Conservation (phyloP, 2,888 invertebrate genomes). For the Acrocyrtus sp. region DNA sequence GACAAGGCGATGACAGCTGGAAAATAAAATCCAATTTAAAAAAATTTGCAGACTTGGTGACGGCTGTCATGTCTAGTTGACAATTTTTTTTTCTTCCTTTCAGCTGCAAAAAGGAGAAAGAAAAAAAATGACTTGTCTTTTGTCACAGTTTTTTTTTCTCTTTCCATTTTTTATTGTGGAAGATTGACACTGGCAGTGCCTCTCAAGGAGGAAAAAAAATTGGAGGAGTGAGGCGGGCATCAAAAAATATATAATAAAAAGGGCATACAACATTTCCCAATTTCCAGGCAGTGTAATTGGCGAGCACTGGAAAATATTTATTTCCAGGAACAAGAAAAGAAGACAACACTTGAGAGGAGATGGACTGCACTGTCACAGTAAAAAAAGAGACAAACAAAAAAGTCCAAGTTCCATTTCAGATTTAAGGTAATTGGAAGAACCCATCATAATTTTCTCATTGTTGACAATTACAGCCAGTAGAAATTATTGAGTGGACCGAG, state of each 20-base stretch:
- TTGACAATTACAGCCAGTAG: not conserved
- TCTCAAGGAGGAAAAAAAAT: too few species aligned
- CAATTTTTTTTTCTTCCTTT: slow-evolving; percentile 30
- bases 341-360: too few species aligned
- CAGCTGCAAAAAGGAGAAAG: too few species aligned
- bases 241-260: too few species aligned
- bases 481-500: too few species aligned
- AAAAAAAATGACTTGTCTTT: slow-evolving; percentile 40
- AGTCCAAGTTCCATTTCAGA: not conserved
- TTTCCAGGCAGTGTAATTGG: not conserved
- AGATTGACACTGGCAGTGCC: not conserved
- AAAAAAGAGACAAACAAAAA: too few species aligned
- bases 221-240: too few species aligned
- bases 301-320: not conserved
- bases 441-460: slow-evolving; percentile 25
- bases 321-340: slow-evolving; percentile 15
- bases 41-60: slow-evolving; percentile 63
- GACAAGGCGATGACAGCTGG: slow-evolving; percentile 51
- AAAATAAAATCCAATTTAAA: slow-evolving; percentile 64
- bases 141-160: slow-evolving; percentile 17
- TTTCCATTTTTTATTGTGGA: not conserved
- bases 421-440: slow-evolving; percentile 22
- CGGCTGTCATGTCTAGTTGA: slow-evolving; percentile 60
- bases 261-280: too few species aligned
- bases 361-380: too few species aligned